Evolutionary conservation across 2,888 invertebrate species (phyloP).

Genomic region (Dasysyrphus tricinctus): DNA sequence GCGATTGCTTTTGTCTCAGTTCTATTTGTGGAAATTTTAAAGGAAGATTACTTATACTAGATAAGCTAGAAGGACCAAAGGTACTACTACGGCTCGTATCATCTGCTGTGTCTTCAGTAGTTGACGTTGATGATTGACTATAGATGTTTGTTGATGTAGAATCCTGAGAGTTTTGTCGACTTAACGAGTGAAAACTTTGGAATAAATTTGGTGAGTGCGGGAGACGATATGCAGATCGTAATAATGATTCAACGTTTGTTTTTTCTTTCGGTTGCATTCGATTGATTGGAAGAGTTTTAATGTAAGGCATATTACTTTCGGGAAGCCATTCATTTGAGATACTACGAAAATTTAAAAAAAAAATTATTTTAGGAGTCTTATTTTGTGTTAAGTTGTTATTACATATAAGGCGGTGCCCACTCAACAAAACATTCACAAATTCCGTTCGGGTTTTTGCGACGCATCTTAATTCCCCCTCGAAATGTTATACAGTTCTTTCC

Average conservation of each 20-base stretch:
- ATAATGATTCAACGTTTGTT: conserved; percentile 80
- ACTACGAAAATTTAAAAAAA: conserved; percentile 84
- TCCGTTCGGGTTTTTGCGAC: conserved; percentile 87
- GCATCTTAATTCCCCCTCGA: conserved; percentile 88
- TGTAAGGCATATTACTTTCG: conserved; percentile 87
- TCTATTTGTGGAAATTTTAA: conserved; percentile 79
- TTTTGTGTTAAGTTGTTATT: conserved; percentile 83
- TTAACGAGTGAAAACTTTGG: conserved; percentile 71
- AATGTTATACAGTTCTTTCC: conserved; percentile 89
- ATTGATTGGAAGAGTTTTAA: conserved; percentile 85
- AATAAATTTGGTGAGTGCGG: conserved; percentile 81
- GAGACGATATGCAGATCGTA: conserved; percentile 81
- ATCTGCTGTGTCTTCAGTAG: conserved; percentile 48
- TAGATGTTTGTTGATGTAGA: conserved; percentile 40
- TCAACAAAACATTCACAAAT: conserved; percentile 89
- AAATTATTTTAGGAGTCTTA: not conserved
- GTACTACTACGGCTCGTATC: conserved; percentile 66
- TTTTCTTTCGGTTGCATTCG: conserved; percentile 81
- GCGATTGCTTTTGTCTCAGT: conserved; percentile 81
- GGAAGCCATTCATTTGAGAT: conserved; percentile 94
- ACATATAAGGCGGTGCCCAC: conserved; percentile 95
- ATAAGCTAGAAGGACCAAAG: conserved; percentile 53
- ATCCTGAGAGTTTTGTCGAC: conserved; percentile 66
- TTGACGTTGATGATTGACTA: conserved; percentile 51
- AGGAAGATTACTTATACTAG: conserved; percentile 63